A percentile compares a stretch with the other conserved stretches of the same genome.
These are phyloP conservation scores for Microctonus aethiopoides DNA, from an alignment of 2,888 invertebrate species.

Conservation along the genomic window DNA sequence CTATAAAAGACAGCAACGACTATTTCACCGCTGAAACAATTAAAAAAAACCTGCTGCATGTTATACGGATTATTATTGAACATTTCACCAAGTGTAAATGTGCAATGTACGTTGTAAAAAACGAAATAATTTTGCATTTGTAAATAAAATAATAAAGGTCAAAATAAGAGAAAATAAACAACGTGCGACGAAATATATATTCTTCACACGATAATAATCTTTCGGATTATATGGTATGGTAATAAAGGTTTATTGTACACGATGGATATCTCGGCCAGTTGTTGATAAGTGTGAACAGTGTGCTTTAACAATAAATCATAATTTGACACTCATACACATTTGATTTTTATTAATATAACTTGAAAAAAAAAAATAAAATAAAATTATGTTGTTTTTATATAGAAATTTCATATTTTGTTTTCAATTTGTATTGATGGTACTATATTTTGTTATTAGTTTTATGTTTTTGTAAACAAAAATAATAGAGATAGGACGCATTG, in stretches of 20 bases:
- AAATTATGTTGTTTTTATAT: too few relatives aligned
- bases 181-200: too few relatives aligned
- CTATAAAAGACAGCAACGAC: background rate
- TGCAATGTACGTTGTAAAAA: too few relatives aligned
- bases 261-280: background rate
- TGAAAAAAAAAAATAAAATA: too few relatives aligned
- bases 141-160: background rate
- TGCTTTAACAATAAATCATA: background rate
- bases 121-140: too few relatives aligned
- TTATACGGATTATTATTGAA: too few relatives aligned
- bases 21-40: background rate
- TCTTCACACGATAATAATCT: background rate
- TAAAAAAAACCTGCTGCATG: too few relatives aligned
- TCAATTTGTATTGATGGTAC: too few relatives aligned
- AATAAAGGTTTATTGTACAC: background rate
- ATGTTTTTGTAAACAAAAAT: too few relatives aligned
- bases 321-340: background rate
- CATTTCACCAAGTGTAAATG: background rate
- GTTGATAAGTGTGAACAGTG: background rate
- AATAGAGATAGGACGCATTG: background rate
- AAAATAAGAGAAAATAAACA: background rate
- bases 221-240: background rate
- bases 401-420: too few relatives aligned
- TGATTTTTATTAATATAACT: background rate
- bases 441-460: too few relatives aligned